Evolutionary conservation across 2,888 invertebrate species (phyloP).

Genomic region (Hedya salicella): DNA sequence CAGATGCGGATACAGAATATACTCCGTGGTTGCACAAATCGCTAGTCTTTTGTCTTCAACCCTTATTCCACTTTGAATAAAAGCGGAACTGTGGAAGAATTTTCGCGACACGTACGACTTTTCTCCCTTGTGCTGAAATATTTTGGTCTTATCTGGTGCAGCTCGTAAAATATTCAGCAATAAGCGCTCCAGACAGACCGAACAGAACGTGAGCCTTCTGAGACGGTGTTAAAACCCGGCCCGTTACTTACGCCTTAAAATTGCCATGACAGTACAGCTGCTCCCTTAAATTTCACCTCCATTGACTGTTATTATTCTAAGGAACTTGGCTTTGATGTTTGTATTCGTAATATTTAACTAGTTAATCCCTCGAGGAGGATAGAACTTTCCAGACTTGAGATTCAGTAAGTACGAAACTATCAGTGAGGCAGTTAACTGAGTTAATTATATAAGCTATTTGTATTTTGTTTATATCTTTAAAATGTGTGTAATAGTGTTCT

Average conservation of each 20-base stretch:
- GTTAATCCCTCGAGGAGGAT: conserved; percentile 6
- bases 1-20: background rate
- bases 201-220: conserved; percentile 17
- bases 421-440: background rate
- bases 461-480: background rate
- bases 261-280: conserved; percentile 24
- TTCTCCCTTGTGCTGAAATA: conserved; percentile 40
- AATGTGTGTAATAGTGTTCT: background rate
- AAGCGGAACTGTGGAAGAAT: conserved; percentile 3
- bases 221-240: conserved; percentile 16
- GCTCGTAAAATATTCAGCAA: conserved; percentile 48
- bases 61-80: background rate
- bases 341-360: conserved; percentile 4
- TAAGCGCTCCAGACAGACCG: conserved; percentile 17
- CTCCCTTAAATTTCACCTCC: conserved; percentile 33
- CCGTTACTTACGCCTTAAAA: conserved; percentile 25
- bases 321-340: conserved; percentile 28
- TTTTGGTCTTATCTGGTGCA: conserved; percentile 49
- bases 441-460: background rate
- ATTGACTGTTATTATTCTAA: conserved; percentile 30
- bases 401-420: conserved; percentile 16
- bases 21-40: background rate
- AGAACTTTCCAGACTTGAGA: conserved; percentile 19
- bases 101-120: background rate
- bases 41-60: conserved; percentile 8